Evolutionary conservation across 2,888 invertebrate genomes (phyloP).

Genomic region (Mesoligia furuncula): DNA sequence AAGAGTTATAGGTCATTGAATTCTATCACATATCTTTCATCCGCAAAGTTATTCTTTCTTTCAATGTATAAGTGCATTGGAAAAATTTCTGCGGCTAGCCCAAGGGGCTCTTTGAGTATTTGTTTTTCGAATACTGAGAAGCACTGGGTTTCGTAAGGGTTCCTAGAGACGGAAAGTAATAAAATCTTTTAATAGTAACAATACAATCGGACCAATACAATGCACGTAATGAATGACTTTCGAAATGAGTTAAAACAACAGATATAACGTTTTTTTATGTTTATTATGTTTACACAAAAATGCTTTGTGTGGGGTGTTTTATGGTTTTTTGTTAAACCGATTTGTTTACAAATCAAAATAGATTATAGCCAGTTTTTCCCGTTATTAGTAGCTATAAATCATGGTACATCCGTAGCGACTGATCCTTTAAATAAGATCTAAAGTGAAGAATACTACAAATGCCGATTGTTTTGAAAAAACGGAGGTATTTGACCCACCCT

Average conservation of each 20-base stretch:
- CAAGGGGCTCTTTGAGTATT: background rate
- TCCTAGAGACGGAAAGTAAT: slow-evolving; percentile 60
- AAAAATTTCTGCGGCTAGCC: background rate
- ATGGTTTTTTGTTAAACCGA: slow-evolving; percentile 90
- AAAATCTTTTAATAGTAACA: slow-evolving; percentile 80
- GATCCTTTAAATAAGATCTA: slow-evolving; percentile 86
- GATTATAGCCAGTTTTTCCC: slow-evolving; percentile 90
- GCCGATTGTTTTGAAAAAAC: slow-evolving; percentile 43
- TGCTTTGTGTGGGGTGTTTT: slow-evolving; percentile 90
- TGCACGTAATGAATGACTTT: slow-evolving; percentile 85
- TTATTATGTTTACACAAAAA: slow-evolving; percentile 90
- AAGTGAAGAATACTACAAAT: slow-evolving; percentile 71
- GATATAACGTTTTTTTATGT: slow-evolving; percentile 87
- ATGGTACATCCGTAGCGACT: slow-evolving; percentile 85
- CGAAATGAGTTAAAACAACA: slow-evolving; percentile 90
- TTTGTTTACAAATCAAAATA: slow-evolving; percentile 90
- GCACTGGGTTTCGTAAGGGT: slow-evolving; percentile 27
- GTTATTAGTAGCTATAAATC: slow-evolving; percentile 89
- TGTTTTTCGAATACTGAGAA: background rate
- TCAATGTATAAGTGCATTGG: background rate
- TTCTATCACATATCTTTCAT: background rate
- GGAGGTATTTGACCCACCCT: slow-evolving; percentile 29
- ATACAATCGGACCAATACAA: slow-evolving; percentile 78
- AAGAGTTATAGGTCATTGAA: background rate
- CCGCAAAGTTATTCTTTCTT: background rate